Evolutionary conservation across 2,113 vertebrate genomes (phyloP), one percentile per base, ranked within the genome.

Genomic region (Monopterus albus): DNA sequence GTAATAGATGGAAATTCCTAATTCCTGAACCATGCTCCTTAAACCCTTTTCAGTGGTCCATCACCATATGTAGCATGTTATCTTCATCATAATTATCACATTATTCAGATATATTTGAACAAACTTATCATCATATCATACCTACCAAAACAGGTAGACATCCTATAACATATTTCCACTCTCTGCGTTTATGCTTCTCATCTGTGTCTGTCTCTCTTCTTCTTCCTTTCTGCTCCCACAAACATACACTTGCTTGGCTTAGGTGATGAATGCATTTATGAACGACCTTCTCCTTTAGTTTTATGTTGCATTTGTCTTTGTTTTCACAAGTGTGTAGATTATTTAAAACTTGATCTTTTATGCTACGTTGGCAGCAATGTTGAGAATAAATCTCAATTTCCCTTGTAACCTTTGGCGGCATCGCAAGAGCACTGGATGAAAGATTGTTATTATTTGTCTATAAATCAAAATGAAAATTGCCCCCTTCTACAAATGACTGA

Each of bases 401-500:
- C 74, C 70, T 81, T 87, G 82, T 91, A 91, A 92, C 89, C 85
- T 91, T 89, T 87, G 80, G 85, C 77, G 56, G 81, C 67, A 75
- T 57, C 10, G 63, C 80, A 70, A 69, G 82, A 92, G 72, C 76
- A 90, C 87, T 83, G 84, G 89, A 92, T 93, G 87, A 94, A 93
- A 93, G 91, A 94, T 91, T 91, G 88, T 69, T 61, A 78, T 89
- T 92, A 82, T 91, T 88, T 86, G 82, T 90, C 89, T 82, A 90
- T 95, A 93, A 94, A 94, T 95, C 94, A 91, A 81, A 93, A 89
- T 92, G 85, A 91, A 94, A 91, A 92, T 51, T 72, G 89, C 87
- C 91, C 69, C 88, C 90, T 90, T 89, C 84, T 86, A 86, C 75
- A 93, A 92, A 92, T 85, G 84, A 75, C 69, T 86, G 85, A 93